A percentile compares a stretch with the other conserved stretches of the same genome.
phyloP scores from a whole-genome alignment of 2,888 invertebrate genomes.

The Plutella xylostella region DNA sequence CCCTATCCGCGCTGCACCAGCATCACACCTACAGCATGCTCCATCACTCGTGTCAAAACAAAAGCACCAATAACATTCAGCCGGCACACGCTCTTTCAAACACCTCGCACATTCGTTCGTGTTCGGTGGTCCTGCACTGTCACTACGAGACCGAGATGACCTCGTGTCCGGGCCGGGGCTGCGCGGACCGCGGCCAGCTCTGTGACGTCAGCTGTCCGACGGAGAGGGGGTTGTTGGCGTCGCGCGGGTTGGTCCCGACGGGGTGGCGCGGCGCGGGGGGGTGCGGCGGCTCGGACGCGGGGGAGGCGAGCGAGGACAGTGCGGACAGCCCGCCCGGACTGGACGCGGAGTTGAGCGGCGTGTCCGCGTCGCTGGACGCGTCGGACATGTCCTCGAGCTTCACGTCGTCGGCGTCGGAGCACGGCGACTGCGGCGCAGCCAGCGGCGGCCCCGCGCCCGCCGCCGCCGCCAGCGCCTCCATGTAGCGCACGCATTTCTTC shows the following conservation, averaged over 20 bases:
- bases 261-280: constrained; percentile 74
- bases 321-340: constrained; percentile 64
- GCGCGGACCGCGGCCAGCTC: constrained; percentile 53
- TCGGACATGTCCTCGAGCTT: constrained; percentile 77
- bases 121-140: constrained; percentile 22
- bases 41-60: background rate
- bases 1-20: no score
- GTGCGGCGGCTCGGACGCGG: constrained; percentile 76
- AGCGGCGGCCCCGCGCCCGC: constrained; percentile 80
- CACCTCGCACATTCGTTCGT: background rate
- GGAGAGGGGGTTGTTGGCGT: constrained; percentile 92
- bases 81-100: background rate
- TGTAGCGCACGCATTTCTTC: constrained; percentile 96
- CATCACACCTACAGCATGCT: background rate
- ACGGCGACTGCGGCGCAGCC: constrained; percentile 84
- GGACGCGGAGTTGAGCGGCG: constrained; percentile 58
- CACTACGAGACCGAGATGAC: constrained; percentile 66
- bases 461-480: constrained; percentile 82
- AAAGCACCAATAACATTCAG: background rate
- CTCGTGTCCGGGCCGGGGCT: constrained; percentile 48
- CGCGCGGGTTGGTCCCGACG: constrained; percentile 91
- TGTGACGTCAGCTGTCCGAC: constrained; percentile 90
- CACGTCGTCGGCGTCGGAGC: constrained; percentile 80
- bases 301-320: constrained; percentile 76
- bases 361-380: constrained; percentile 70